Evolutionary conservation across 2,888 invertebrate genomes (phyloP).

Genomic region (Cephus pulcher): DNA sequence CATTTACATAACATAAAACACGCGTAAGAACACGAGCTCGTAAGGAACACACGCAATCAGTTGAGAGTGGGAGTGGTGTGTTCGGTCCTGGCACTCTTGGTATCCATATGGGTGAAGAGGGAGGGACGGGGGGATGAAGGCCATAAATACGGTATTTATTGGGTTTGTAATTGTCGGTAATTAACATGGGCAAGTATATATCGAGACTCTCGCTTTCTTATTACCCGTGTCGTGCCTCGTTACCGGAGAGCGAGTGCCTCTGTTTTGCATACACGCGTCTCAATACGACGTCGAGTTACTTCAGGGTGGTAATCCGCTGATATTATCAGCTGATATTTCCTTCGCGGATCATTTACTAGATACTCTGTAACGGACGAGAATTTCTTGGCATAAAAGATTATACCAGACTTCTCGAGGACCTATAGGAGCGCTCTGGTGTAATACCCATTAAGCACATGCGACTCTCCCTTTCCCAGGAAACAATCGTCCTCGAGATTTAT

Average conservation of each 20-base stretch:
- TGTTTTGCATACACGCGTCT: constrained; percentile 52
- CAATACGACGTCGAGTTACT: constrained; percentile 32
- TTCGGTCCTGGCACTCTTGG: constrained; percentile 15
- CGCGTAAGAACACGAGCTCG: constrained; percentile 22
- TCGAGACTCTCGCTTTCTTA: constrained; percentile 46
- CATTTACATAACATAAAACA: constrained; percentile 46
- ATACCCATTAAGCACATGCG: not conserved
- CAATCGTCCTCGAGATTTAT: not conserved
- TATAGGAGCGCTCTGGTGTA: not conserved
- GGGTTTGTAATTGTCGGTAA: constrained; percentile 57
- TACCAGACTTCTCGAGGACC: not conserved
- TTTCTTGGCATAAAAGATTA: not conserved
- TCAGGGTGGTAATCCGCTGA: constrained; percentile 6
- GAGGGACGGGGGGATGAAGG: constrained; percentile 12
- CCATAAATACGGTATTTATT: constrained; percentile 56
- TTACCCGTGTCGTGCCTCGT: constrained; percentile 47
- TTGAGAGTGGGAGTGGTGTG: constrained; percentile 14
- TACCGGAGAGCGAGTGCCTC: constrained; percentile 46
- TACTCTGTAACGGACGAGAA: not conserved
- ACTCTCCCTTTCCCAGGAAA: not conserved
- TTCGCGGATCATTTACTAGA: not conserved
- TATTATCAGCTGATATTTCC: not conserved
- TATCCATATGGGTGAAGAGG: constrained; percentile 12
- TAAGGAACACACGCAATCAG: constrained; percentile 14
- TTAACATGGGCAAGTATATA: constrained; percentile 52